Evolutionary conservation across 2,888 invertebrate genomes (phyloP), one percentile per base, ranked within the genome.

Genomic region (Linnaemya tessellans): DNA sequence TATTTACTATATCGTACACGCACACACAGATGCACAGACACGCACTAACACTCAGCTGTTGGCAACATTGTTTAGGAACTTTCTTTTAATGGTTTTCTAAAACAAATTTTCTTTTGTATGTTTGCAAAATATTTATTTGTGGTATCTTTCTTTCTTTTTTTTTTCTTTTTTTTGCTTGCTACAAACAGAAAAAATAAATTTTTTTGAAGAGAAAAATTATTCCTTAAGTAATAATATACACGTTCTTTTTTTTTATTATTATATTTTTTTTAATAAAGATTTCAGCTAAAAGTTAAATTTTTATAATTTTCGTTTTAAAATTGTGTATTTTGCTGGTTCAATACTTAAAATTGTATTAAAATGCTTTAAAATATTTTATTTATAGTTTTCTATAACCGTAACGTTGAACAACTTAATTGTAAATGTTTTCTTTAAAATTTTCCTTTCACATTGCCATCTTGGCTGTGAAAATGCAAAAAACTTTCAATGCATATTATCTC

Each of bases 391-490:
- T 84, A 84, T 86, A 86, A 83, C 87, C 87, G 88, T 84, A 80
- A 84, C 84, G 86, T 87, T 87, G 85, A 86, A 88, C 83, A 79
- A 87, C 87, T 86, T 86, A 85, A 80, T 87, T 87, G 87, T 86
- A 87, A 88, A 87, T 88, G 88, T 78, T 81, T 83, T 77, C 78
- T 84, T 77, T 70, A 65, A 86, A 81, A 75, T 74, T 70, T 70
- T 67, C 18, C 73, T 64, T 68, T 41, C 62, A 3, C 41, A 64
- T 25, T 71, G 35, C 75, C 75, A 25, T 65, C n/a, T 81, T 71
- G 35, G 64, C 56, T 46, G 41, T 51, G 3, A 51, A 54, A 79
- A 67, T 75, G 82, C 68, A 67, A 71, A 70, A 79, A 78, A 80
- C 71, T 62, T 84, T 73, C 56, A 25, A 20, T 80, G 70, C 78